Evolutionary conservation across 2,113 vertebrate species (phyloP).

Genomic region (Neoarius graeffei): DNA sequence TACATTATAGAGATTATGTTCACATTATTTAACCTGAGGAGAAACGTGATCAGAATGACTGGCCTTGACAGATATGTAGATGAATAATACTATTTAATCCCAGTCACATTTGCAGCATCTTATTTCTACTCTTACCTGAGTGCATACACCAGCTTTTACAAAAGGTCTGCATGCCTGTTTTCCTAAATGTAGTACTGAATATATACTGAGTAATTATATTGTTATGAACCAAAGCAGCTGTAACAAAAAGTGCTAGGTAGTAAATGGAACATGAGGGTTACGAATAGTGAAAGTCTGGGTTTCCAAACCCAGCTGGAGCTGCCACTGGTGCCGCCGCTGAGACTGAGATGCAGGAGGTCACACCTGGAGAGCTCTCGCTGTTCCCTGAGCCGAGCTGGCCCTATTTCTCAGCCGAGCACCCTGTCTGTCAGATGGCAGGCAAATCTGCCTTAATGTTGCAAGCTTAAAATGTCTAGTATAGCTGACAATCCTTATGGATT

Average conservation of each 20-base stretch:
- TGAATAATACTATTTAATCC: neutral
- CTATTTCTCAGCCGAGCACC: constrained; percentile 48
- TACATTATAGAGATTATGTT: neutral
- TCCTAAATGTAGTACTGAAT: neutral
- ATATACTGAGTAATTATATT: neutral
- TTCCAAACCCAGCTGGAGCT: constrained; percentile 22
- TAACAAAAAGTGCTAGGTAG: neutral
- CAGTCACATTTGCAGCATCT: neutral
- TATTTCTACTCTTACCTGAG: neutral
- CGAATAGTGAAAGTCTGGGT: neutral
- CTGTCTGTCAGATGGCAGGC: constrained; percentile 51
- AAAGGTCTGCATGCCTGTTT: neutral
- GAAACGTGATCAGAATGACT: neutral
- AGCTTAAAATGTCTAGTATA: constrained; percentile 50
- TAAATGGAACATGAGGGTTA: neutral
- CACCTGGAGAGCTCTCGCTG: constrained; percentile 38
- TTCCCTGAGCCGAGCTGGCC: constrained; percentile 47
- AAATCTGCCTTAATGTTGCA: constrained; percentile 63
- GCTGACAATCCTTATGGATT: constrained; percentile 52
- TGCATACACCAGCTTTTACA: neutral
- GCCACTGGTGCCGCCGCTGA: constrained; percentile 17
- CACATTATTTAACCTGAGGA: neutral
- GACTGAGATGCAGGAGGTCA: constrained; percentile 36
- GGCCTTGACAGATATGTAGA: neutral
- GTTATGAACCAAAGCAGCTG: neutral